Evolutionary conservation across 2,888 invertebrate genomes (phyloP), one percentile per base, ranked within the genome.

Genomic region (Sylvicola cinctus): DNA sequence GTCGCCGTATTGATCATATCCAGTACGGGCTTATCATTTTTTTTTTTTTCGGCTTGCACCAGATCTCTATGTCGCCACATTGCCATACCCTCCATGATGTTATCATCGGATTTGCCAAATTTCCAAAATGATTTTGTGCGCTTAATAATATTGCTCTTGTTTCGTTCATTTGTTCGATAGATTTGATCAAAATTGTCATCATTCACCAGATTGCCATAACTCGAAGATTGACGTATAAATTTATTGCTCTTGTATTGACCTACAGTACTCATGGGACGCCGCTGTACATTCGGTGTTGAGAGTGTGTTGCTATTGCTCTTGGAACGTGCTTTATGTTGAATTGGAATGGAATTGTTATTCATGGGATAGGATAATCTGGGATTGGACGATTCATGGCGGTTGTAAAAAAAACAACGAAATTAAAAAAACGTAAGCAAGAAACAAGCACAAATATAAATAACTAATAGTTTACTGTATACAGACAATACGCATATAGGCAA

Each of bases 71-170:
- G 84, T 48, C 76, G 75, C 84, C 84, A 84, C 35, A 84, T 61
- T 0, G 81, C 73, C 83, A 84, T 84, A 1, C 84, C 84, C 46
- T 81, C 81, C 46, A 84, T 61, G 33, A 83, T 79, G 39, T 83
- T 81, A 44, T 68, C 69, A 36, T 74, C 70, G 3, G 69, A 70
- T 36, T 74, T 69, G 15, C 81, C 74, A 46, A 84, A 83, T 47
- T 76, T 74, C 84, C 84, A 84, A 49, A 84, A 78, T 0, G 81
- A 81, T 51, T 83, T 84, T 0, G 81, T 83, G 31, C 84, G 61
- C 48, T 84, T 84, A 0, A 84, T 70, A 44, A 61, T 65, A 38
- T 74, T 68, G 1, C 71, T 68, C 41, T 70, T 72, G 31, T 32
- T 29, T 2, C 37, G 37, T 15, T 40, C 40, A 29, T 31, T 35